Percentiles rank a stretch among this genome's conserved stretches.
Conservation (phyloP, 2,113 vertebrate genomes). For the Ancistrus triradiatus region DNA sequence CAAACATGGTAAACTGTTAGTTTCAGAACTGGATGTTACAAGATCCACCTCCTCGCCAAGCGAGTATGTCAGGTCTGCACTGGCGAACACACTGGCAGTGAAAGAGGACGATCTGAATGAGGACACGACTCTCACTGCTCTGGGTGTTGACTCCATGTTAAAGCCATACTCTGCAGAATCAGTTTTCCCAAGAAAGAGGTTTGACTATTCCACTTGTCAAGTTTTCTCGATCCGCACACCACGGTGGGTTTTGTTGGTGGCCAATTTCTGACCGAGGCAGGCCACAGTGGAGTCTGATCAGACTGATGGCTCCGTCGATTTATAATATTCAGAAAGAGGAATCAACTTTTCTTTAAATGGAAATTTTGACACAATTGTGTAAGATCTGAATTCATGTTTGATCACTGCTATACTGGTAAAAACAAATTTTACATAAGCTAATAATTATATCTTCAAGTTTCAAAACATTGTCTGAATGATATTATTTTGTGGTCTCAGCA, state of each 20-base stretch:
- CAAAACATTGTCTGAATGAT: too few relatives aligned
- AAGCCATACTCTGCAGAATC: slow-evolving; percentile 72
- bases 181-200: slow-evolving; percentile 68
- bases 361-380: too few relatives aligned
- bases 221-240: slow-evolving; percentile 73
- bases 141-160: slow-evolving; percentile 83
- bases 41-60: slow-evolving; percentile 48
- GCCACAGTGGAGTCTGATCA: too few relatives aligned
- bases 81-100: slow-evolving; percentile 54
- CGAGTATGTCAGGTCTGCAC: slow-evolving; percentile 61
- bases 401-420: too few relatives aligned
- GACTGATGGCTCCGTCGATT: too few relatives aligned
- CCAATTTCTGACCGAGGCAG: neutral
- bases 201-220: slow-evolving; percentile 72
- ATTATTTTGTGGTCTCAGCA: too few relatives aligned
- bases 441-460: too few relatives aligned
- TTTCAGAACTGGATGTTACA: slow-evolving; percentile 53
- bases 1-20: too few relatives aligned
- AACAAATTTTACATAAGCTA: too few relatives aligned
- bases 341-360: too few relatives aligned
- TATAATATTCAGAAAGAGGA: too few relatives aligned
- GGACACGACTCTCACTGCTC: slow-evolving; percentile 54
- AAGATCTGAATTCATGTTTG: too few relatives aligned
- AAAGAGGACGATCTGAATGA: slow-evolving; percentile 68
- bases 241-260: slow-evolving; percentile 60